phyloP scores from a whole-genome alignment of 2,797 vertebrate species.

The Dryobates pubescens region DNA sequence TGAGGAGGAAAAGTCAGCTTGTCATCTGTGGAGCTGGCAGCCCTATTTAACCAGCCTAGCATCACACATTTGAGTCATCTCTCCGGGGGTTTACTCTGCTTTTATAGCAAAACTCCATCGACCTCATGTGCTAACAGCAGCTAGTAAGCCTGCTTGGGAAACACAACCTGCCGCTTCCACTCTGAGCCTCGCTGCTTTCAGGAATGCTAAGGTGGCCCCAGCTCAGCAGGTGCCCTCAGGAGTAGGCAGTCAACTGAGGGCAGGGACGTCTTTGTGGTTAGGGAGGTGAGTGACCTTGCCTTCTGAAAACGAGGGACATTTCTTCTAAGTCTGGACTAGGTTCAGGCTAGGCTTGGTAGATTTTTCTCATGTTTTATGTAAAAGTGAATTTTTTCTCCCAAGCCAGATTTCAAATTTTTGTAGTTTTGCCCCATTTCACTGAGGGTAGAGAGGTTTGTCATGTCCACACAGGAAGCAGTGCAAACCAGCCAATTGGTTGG shows the following conservation, averaged over 20 bases:
- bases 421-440: neutral
- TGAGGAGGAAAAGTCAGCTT: slow-evolving; percentile 19
- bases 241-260: neutral
- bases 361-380: neutral
- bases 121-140: neutral
- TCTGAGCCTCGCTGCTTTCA: neutral
- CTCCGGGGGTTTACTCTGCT: neutral
- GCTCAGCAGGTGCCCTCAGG: neutral
- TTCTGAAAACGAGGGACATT: neutral
- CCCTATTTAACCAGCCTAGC: neutral
- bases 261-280: neutral
- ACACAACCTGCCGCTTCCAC: neutral
- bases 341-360: neutral
- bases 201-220: neutral
- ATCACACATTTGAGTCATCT: neutral
- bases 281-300: neutral
- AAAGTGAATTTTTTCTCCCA: neutral
- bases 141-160: neutral
- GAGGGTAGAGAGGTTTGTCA: neutral
- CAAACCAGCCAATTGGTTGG: too few relatives aligned
- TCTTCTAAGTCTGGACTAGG: neutral
- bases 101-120: neutral
- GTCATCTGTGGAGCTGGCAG: neutral
- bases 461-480: neutral
- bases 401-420: neutral